Conservation (phyloP, 2,797 vertebrate species). For the Rhinella marina region DNA sequence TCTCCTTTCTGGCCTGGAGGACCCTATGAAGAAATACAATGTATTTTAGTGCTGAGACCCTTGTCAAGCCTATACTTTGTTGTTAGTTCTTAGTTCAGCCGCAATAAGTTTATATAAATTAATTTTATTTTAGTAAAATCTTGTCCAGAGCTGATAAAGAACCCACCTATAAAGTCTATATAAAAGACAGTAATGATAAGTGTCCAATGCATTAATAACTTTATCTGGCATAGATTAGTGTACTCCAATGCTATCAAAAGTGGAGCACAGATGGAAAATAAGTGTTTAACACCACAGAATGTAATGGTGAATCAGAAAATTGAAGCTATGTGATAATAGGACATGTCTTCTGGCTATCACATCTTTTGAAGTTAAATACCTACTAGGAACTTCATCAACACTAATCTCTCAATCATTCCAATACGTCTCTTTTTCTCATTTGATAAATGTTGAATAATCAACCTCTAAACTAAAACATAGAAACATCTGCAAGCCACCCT, state of each 20-base stretch:
- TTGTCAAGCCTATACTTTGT: not conserved
- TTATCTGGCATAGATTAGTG: not conserved
- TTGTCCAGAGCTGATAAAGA: not conserved
- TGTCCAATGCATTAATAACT: not conserved
- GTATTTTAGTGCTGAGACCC: slow-evolving; percentile 22
- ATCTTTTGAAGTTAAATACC: not conserved
- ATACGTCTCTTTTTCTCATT: not conserved
- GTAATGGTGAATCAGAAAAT: not conserved
- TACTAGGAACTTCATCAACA: not conserved
- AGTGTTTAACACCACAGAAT: not conserved
- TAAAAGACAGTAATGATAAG: not conserved
- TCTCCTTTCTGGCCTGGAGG: slow-evolving; percentile 88
- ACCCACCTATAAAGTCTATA: not conserved
- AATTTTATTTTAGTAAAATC: not conserved
- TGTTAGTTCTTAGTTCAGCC: not conserved
- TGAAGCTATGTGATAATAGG: not conserved
- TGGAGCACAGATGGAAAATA: not conserved
- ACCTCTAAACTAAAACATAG: slow-evolving; percentile 15
- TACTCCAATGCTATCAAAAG: not conserved
- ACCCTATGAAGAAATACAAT: slow-evolving; percentile 79
- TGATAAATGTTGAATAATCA: slow-evolving; percentile 25
- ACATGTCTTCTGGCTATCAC: not conserved
- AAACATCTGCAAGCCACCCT: slow-evolving; percentile 51
- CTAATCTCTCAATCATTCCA: not conserved
- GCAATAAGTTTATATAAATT: not conserved